Evolutionary conservation across 2,888 invertebrate species (phyloP), one percentile per base, ranked within the genome.

Genomic region (Lycia hirtaria): DNA sequence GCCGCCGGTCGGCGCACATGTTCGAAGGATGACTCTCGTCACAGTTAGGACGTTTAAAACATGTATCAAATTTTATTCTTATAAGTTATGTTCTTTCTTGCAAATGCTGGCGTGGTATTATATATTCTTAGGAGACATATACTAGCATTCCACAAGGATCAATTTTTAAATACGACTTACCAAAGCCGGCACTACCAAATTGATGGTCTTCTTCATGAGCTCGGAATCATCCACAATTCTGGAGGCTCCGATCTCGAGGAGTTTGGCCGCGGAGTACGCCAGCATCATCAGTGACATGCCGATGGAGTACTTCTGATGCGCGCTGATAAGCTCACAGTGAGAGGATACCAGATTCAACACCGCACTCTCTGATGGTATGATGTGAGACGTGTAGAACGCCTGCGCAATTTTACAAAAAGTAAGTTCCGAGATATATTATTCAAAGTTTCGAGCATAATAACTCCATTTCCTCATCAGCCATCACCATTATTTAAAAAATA

Each of bases 281-380:
- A 92, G 80, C 86, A 89, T 87, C 83, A 87, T 90, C 30, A 92
- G 76, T 0, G 92, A 90, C 6, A 80, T 75, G 0, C 90, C 87
- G 17, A 89, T 78, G 1, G 88, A 85, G 72, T 90, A 92, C 57
- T 87, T 88, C 14, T 72, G 69, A 64, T 80, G 84, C n/a, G 80
- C 78, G 41, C 82, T 90, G 65, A 91, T 91, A 28, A 88, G 75
- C 67, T 92, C 92, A 67, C 91, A 87, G 72, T 92, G 92, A 0
- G 85, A 80, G 0, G 85, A 78, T 9, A 97, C 94, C 4, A 97
- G 94, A 50, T 94, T 94, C n/a, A 96, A 91, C 2, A 97, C 94
- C 66, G 96, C 97, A 71, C 95, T 96, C 79, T 97, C 97, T 0
- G 96, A 95, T 10, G 97, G 97, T 64, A 97, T 95, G 30, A 96